Percentiles rank a stretch among this genome's conserved stretches.
Evolutionary conservation across 2,113 vertebrate species (phyloP).

Genomic region (Thamnophis sirtalis): DNA sequence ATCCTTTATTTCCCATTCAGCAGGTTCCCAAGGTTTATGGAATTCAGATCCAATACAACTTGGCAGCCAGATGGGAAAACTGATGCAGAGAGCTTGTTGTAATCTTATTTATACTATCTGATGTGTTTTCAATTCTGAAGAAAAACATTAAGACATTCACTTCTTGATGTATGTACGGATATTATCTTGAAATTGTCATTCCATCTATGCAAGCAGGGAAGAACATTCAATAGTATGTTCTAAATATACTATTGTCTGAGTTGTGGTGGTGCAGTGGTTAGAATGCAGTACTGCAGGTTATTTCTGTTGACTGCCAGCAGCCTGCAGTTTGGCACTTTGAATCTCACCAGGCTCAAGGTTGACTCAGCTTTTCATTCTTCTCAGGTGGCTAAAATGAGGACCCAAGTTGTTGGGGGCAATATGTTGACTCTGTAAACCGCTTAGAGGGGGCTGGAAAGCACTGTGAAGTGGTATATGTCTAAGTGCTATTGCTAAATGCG

Average conservation of each 20-base stretch:
- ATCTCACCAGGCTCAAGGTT: too few species aligned
- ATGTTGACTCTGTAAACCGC: too few species aligned
- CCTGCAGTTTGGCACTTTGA: too few species aligned
- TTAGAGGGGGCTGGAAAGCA: too few species aligned
- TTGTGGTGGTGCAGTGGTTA: too few species aligned
- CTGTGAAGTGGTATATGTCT: too few species aligned
- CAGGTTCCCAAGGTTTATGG: background rate
- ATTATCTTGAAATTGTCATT: slow-evolving; percentile 34
- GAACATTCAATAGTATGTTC: slow-evolving; percentile 14
- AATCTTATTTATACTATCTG: slow-evolving; percentile 11
- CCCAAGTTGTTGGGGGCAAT: too few species aligned
- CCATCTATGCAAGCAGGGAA: slow-evolving; percentile 22
- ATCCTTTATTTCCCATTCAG: background rate
- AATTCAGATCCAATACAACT: background rate
- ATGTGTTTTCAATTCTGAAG: background rate
- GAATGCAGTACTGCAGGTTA: too few species aligned
- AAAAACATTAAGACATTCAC: slow-evolving; percentile 21
- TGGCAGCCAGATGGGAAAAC: background rate
- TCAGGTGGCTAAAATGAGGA: too few species aligned
- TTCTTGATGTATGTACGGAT: slow-evolving; percentile 36
- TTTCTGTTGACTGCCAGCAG: too few species aligned
- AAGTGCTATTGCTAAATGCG: background rate
- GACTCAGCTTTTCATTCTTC: too few species aligned
- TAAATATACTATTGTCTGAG: background rate
- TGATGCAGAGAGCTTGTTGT: background rate